A percentile compares a stretch with the other conserved stretches of the same genome.
Conservation (phyloP, 2,113 vertebrate genomes). For the Colossoma macropomum region DNA sequence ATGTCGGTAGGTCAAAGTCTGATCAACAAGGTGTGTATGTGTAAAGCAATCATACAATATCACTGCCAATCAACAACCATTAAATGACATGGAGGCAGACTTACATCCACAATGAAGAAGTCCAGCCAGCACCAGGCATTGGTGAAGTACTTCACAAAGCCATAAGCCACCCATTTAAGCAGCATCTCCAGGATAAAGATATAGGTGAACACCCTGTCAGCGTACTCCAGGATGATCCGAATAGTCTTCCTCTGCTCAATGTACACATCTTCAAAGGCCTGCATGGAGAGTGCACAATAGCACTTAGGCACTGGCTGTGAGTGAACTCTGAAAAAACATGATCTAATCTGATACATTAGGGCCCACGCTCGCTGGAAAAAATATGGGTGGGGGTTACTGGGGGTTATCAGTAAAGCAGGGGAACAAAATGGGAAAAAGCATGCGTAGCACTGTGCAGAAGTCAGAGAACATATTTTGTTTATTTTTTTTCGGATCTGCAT, state of each 20-base stretch:
- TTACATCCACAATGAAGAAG: constrained; percentile 99
- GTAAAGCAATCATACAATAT: constrained; percentile 15
- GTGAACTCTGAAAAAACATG: background rate
- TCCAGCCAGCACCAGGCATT: constrained; percentile 99
- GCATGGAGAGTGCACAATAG: constrained; percentile 8
- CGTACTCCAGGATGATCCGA: constrained; percentile 91
- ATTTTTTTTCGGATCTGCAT: too few species aligned
- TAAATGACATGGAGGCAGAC: constrained; percentile 66
- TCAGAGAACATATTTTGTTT: too few species aligned
- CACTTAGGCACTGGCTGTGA: background rate
- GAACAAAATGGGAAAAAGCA: background rate
- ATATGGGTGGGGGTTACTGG: too few species aligned
- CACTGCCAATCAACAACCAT: constrained; percentile 18
- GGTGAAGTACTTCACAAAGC: constrained; percentile 98
- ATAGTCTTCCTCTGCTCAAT: constrained; percentile 97
- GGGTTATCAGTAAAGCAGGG: background rate
- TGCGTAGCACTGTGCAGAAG: too few species aligned
- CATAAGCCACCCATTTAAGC: constrained; percentile 97
- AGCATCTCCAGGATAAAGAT: constrained; percentile 99
- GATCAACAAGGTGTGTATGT: constrained; percentile 47
- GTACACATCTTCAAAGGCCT: constrained; percentile 99
- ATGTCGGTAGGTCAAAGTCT: background rate
- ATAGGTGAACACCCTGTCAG: constrained; percentile 97
- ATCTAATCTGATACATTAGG: background rate
- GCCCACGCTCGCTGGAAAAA: background rate